A percentile compares a stretch with the other conserved stretches of the same genome.
phyloP scores from a whole-genome alignment of 2,888 invertebrate species.

The Caenorhabditis becei region DNA sequence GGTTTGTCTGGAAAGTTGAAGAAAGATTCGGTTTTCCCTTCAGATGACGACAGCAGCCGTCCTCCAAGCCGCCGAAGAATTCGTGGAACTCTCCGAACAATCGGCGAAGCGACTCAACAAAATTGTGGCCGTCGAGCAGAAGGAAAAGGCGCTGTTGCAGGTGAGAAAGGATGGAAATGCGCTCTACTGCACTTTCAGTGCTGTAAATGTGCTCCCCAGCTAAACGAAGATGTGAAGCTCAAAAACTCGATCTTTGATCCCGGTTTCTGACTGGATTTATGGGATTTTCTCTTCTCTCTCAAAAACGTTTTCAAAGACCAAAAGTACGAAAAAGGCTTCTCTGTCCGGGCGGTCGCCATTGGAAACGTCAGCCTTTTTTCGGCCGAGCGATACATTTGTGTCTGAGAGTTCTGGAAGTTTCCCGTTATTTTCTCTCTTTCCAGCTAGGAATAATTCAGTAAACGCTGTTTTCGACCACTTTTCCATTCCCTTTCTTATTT shows the following conservation, averaged over 20 bases:
- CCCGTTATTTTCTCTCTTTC: background rate
- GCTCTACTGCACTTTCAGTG: too few relatives aligned
- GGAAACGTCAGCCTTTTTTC: constrained; percentile 14
- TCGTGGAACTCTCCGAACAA: constrained; percentile 91
- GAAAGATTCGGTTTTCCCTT: constrained; percentile 12
- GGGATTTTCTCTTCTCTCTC: too few relatives aligned
- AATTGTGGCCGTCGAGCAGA: constrained; percentile 66
- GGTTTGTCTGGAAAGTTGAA: constrained; percentile 46
- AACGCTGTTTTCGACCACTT: too few relatives aligned
- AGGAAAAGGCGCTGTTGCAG: constrained; percentile 65
- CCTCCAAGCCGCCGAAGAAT: constrained; percentile 95
- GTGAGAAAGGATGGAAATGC: too few relatives aligned
- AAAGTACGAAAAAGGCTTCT: constrained; percentile 15
- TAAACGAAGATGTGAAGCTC: too few relatives aligned
- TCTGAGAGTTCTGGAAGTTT: background rate
- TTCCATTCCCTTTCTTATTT: too few relatives aligned
- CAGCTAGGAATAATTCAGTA: too few relatives aligned
- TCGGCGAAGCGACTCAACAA: constrained; percentile 95
- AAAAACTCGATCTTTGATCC: too few relatives aligned
- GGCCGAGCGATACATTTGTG: background rate
- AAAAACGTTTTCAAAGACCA: background rate
- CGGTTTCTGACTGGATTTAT: too few relatives aligned
- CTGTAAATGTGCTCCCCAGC: too few relatives aligned
- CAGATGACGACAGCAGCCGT: constrained; percentile 86
- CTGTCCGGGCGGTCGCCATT: constrained; percentile 7